Base-by-base conservation (phyloP, 2,113 vertebrate species). In the Cepphus grylle region DNA sequence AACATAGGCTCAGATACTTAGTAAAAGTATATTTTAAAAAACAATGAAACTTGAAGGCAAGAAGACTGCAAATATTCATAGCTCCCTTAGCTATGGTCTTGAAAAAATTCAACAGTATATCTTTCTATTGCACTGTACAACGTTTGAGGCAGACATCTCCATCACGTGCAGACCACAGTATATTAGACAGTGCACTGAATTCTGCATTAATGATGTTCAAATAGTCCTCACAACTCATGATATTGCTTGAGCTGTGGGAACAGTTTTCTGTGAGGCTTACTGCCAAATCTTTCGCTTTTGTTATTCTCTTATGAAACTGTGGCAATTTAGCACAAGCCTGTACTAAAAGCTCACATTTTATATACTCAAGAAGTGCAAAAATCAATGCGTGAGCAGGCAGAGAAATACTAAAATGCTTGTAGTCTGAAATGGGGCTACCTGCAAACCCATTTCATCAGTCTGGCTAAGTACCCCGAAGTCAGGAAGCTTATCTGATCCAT, bases 261-360 rank as follows among this genome's bases (percentile, higher is more conserved):
- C 94, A 88, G 80, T 96, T 96, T 94, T 97, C 91, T 84, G 56
- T 43, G 69, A 95, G 91, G 91, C 95, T 97, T 96, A 93, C 80
- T 87, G 94, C 93, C 94, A 96, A 96, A 95, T 96, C 94, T 95
- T 97, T 95, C 84, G 26, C 77, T 96, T 96, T 90, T 89, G 92
- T 96, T 96, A 80, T 90, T 94, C 78, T 86, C 80, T 82, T 93
- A 92, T 77, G 91, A 96, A 96, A 85, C 89, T 77, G 23, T 88
- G 65, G 77, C 94, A 93, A 88, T 96, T 96, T 94, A 96, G 87
- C 80, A 92, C 62, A 84, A 93, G 79, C 61, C 87, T 86, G 58
- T 86, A 74, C 87, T 97, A 89, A 97, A 97, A 96, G 94, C 94
- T 96, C 93, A 80, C 91, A 93, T 97, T 97, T 96, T 94, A 97